Conservation (phyloP, 2,888 invertebrate genomes). For the Coremacera marginata region DNA sequence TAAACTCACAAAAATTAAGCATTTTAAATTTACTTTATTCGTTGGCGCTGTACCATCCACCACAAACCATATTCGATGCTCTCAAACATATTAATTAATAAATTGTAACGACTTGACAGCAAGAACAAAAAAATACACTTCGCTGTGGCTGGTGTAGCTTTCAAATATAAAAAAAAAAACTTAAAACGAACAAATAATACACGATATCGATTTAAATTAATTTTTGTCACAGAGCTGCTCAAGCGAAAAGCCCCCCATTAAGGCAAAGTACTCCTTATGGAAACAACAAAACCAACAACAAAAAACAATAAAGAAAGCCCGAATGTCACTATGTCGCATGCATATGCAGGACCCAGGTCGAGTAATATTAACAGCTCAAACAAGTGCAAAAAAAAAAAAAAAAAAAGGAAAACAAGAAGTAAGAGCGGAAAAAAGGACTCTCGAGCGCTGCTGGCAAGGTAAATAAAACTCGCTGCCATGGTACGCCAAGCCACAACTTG, state of each 20-base stretch:
- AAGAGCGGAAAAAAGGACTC: neutral
- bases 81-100: conserved; percentile 40
- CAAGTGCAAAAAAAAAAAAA: neutral
- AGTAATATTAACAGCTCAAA: neutral
- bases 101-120: conserved; percentile 35
- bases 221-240: conserved; percentile 69
- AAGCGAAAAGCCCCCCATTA: conserved; percentile 68
- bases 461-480: neutral
- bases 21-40: too few relatives aligned
- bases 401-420: neutral
- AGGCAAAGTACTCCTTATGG: conserved; percentile 65
- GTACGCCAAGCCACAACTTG: neutral
- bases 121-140: conserved; percentile 11
- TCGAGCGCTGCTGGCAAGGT: neutral
- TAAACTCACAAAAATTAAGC: too few relatives aligned
- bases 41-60: neutral
- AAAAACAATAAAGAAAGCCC: conserved; percentile 57
- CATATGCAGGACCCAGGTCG: conserved; percentile 50
- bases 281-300: conserved; percentile 12
- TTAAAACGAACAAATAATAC: conserved; percentile 45
- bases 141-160: too few relatives aligned
- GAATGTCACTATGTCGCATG: conserved; percentile 59
- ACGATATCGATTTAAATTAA: conserved; percentile 68
- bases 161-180: conserved; percentile 31
- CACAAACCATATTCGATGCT: neutral